phyloP scores from a whole-genome alignment of 1,140 invertebrate species.

The Calliphora vicina region DNA sequence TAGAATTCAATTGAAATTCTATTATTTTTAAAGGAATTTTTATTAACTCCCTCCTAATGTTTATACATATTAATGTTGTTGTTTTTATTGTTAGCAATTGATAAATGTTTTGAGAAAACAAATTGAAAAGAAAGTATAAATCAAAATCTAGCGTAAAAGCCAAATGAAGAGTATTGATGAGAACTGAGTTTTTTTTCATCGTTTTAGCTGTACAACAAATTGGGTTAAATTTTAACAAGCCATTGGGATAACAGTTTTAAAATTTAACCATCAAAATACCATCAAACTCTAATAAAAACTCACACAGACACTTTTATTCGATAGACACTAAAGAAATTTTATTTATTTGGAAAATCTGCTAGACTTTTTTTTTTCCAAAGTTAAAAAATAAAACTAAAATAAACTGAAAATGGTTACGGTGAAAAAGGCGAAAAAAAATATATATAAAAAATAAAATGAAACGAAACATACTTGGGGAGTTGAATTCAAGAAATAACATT shows the following conservation, averaged over 20 bases:
- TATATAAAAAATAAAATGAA: neutral
- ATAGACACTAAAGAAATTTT: too few species aligned
- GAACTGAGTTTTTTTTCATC: too few species aligned
- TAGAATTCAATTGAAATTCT: too few species aligned
- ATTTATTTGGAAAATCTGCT: neutral
- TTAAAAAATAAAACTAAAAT: neutral
- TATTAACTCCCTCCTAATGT: too few species aligned
- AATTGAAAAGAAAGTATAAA: constrained; percentile 3
- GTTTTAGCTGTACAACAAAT: neutral
- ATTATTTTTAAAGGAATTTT: too few species aligned
- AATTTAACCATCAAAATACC: neutral
- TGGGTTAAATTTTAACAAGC: constrained; percentile 9
- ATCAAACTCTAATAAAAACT: neutral
- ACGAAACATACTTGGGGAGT: constrained; percentile 17
- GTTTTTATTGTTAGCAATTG: neutral
- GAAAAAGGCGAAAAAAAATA: neutral
- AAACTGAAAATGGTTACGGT: neutral
- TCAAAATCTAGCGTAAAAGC: neutral
- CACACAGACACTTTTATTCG: neutral
- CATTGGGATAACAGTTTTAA: neutral
- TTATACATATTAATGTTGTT: neutral
- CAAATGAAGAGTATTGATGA: neutral
- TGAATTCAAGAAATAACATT: constrained; percentile 18
- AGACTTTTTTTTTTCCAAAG: neutral
- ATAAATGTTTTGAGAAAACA: neutral